phyloP scores from a whole-genome alignment of 2,888 invertebrate species.

The Dione juno region DNA sequence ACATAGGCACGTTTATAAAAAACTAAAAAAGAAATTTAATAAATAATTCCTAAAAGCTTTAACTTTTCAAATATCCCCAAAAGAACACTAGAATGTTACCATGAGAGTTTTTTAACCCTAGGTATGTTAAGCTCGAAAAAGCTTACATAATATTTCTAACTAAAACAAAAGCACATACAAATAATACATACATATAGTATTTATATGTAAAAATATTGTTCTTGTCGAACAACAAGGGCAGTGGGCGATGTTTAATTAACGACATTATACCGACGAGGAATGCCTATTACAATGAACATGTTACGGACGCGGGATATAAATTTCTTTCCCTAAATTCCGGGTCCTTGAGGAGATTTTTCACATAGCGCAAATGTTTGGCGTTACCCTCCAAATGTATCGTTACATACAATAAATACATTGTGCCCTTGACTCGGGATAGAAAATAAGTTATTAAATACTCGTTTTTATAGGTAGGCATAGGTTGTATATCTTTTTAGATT shows the following conservation, averaged over 20 bases:
- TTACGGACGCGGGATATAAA: constrained; percentile 42
- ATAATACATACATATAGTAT: not conserved
- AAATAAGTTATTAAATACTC: constrained; percentile 17
- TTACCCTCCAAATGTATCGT: constrained; percentile 12
- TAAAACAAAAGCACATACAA: not conserved
- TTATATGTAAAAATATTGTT: constrained; percentile 14
- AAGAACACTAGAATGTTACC: too few relatives aligned
- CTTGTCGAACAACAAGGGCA: constrained; percentile 8
- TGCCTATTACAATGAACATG: constrained; percentile 44
- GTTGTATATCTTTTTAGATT: not conserved
- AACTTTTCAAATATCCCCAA: too few relatives aligned
- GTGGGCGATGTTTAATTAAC: constrained; percentile 40
- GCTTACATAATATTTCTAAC: too few relatives aligned
- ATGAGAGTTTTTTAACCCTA: too few relatives aligned
- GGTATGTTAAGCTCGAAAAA: too few relatives aligned
- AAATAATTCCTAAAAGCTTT: too few relatives aligned
- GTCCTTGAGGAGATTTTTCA: constrained; percentile 35
- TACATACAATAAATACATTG: not conserved
- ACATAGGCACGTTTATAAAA: too few relatives aligned
- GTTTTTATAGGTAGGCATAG: too few relatives aligned
- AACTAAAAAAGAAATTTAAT: too few relatives aligned
- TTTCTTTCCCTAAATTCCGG: constrained; percentile 41
- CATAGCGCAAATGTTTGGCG: constrained; percentile 29
- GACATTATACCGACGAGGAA: constrained; percentile 42
- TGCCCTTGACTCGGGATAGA: not conserved